Conservation (phyloP, 92 coral and sea anemone species). For the Porites lobata region DNA sequence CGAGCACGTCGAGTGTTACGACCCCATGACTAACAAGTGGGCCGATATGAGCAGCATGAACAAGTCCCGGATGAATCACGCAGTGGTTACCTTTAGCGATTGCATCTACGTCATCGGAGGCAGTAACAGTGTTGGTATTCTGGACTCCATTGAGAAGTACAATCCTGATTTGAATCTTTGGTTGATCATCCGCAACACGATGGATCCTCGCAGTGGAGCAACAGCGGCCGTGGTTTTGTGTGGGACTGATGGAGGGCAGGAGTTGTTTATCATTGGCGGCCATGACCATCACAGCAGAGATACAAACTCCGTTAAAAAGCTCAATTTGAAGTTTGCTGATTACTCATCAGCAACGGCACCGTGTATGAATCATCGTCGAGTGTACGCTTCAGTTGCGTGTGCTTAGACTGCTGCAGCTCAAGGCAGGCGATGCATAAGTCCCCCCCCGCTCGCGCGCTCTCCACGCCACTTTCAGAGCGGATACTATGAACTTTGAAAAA, state of each 20-base stretch:
- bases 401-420: conserved; percentile 29
- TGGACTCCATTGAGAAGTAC: conserved; percentile 96
- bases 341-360: conserved; percentile 86
- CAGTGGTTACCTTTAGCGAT: conserved; percentile 84
- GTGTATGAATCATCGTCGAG: conserved; percentile 74
- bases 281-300: conserved; percentile 90
- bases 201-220: conserved; percentile 96
- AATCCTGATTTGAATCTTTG: conserved; percentile 95
- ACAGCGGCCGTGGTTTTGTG: conserved; percentile 83
- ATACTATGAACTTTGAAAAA: no score
- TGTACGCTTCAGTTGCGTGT: conserved; percentile 89
- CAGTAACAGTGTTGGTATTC: conserved; percentile 85
- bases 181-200: conserved; percentile 94
- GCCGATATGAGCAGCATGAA: conserved; percentile 92
- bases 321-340: conserved; percentile 92
- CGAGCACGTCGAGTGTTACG: conserved; percentile 95
- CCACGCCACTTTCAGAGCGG: neutral
- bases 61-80: conserved; percentile 96
- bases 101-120: conserved; percentile 97
- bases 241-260: conserved; percentile 84
- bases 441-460: neutral
- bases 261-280: conserved; percentile 93
- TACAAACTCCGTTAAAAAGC: conserved; percentile 82
- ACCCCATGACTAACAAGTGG: conserved; percentile 98
- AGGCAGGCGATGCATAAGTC: no score